Base-by-base conservation (phyloP, 2,888 invertebrate species). In the Tyria jacobaeae region DNA sequence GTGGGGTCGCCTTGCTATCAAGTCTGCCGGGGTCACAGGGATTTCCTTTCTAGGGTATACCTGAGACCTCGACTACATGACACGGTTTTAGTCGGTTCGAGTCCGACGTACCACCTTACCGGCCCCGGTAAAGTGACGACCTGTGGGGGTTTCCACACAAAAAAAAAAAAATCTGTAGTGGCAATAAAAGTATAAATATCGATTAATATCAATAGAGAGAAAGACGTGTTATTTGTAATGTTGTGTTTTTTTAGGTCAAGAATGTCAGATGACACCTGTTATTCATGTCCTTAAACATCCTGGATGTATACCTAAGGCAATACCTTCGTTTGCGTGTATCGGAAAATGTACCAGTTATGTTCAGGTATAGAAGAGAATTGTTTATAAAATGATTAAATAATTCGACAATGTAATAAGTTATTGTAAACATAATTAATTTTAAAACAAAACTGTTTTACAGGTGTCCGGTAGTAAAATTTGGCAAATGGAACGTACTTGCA, bases 401-500 rank as follows among this genome's bases (percentile, higher is more conserved):
- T 21, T 7, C 21, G 5, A 21, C 21, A 10, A 12, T 10, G 21
- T 21, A 1, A 0, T 31, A 31, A 31, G 6, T 2, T 6, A 31
- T 31, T 31, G 6, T 6, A 31, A 21, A 21, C 10, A 5, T 10
- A 44, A 21, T 10, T 0, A 2, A 21, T 44, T 21, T n/a, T 44
- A 4, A 41, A 10, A 41, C 9, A 10, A 3, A 10, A 21, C 7
- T 17, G 9, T n/a, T 49, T 34, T 50, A 24, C 10, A 72, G 98
- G 98, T 98, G 9, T 98, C 98, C 39, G 98, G 98, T 7, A 98
- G 98, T 78, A 98, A 98, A 95, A 97, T 98, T 85, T 98, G 98
- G 98, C 98, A 98, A 95, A 98, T 98, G 96, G 98, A 98, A 89
- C 95, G 98, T 34, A 98, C 98, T 0, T 98, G 98, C 84, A 98